Evolutionary conservation across 2,113 vertebrate genomes (phyloP), one percentile per base, ranked within the genome.

Genomic region (Rutilus rutilus): DNA sequence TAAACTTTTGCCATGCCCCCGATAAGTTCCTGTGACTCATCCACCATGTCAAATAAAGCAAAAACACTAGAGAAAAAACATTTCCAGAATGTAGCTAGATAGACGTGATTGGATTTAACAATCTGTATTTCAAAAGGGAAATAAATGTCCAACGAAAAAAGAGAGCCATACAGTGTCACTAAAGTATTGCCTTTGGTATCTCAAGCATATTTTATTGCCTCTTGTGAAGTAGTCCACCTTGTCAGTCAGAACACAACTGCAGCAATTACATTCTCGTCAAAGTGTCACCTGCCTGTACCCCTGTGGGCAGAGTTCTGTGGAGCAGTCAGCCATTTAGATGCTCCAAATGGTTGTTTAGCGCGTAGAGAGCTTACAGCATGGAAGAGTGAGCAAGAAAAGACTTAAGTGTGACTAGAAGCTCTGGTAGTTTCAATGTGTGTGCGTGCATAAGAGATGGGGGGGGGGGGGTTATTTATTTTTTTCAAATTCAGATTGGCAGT

Each of bases 221-320:
- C 91, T 57, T 92, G 92, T 92, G 90, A 89, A 74, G 91, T 92
- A 91, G 92, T 94, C 91, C 92, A 92, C 93, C 93, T 93, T 87
- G 86, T 89, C 87, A 89, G 92, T 94, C 94, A 92, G 90, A 78
- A 90, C 89, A 89, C 90, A 92, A 92, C 92, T 92, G 88, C 89
- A 91, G 94, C 94, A 95, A 95, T 95, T 95, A 95, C 93, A 92
- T 91, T 92, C 94, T 93, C 94, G 93, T 95, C 94, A 95, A 42
- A 94, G 92, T 94, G 94, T 94, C 94, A 94, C 92, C 93, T 90
- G 90, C 90, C 93, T 91, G 90, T 65, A 91, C 92, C 91, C 89
- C 90, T 92, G 82, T 82, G 81, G 88, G 82, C 84, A 84, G 94
- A 93, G 92, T 93, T 94, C 93, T 93, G 94, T 94, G 92, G 91